Evolutionary conservation across 2,888 invertebrate genomes (phyloP).

Genomic region (Pandemis cinnamomeana): DNA sequence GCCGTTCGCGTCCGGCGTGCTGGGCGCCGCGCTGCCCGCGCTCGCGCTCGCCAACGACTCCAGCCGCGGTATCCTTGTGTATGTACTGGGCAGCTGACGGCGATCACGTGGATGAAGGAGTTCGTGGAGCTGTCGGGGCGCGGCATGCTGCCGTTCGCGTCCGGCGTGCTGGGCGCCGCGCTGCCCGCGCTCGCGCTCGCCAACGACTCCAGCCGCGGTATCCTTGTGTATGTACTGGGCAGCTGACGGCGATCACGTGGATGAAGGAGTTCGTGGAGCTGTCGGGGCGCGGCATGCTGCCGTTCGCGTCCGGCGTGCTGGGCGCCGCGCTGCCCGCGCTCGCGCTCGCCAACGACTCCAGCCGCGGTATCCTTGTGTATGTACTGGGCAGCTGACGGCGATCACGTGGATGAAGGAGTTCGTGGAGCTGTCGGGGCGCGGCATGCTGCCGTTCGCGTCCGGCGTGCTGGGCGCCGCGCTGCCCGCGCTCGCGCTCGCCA

Average conservation of each 20-base stretch:
- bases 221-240: slow-evolving; percentile 85
- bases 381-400: slow-evolving; percentile 92
- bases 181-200: slow-evolving; percentile 95
- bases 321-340: slow-evolving; percentile 96
- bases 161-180: slow-evolving; percentile 96
- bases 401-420: slow-evolving; percentile 98
- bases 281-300: slow-evolving; percentile 92
- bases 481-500: slow-evolving; percentile 94
- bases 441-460: slow-evolving; percentile 94
- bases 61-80: slow-evolving; percentile 90
- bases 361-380: slow-evolving; percentile 91
- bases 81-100: slow-evolving; percentile 92
- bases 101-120: slow-evolving; percentile 98
- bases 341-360: slow-evolving; percentile 91
- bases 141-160: slow-evolving; percentile 93
- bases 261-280: slow-evolving; percentile 96
- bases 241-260: slow-evolving; percentile 97
- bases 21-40: slow-evolving; percentile 96
- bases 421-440: slow-evolving; percentile 91
- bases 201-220: slow-evolving; percentile 91
- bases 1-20: slow-evolving; percentile 95
- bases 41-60: slow-evolving; percentile 93
- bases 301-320: slow-evolving; percentile 95
- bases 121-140: slow-evolving; percentile 94
- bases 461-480: slow-evolving; percentile 96